These are phyloP conservation scores for Parasteatoda tepidariorum DNA, from an alignment of 1,140 invertebrate species.

Conservation along the genomic window DNA sequence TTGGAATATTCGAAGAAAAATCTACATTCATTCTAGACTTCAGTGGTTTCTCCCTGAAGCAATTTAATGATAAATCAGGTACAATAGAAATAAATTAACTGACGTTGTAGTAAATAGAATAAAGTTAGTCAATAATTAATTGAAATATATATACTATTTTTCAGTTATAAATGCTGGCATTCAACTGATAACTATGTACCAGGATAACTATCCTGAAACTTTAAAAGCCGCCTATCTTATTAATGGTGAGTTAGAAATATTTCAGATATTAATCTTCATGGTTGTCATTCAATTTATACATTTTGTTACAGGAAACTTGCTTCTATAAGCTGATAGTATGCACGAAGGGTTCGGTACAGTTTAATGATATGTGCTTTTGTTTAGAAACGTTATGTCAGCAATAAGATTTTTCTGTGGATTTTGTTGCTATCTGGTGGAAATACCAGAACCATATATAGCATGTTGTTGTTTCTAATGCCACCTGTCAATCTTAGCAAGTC, in stretches of 20 bases:
- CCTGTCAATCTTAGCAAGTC: too few relatives aligned
- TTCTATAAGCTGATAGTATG: too few relatives aligned
- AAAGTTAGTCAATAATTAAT: background rate
- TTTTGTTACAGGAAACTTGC: background rate
- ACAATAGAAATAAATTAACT: background rate
- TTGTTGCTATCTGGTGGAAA: too few relatives aligned
- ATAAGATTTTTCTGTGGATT: too few relatives aligned
- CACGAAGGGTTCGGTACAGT: too few relatives aligned
- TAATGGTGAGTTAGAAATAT: conserved; percentile 30
- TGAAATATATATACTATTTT: background rate
- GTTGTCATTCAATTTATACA: too few relatives aligned
- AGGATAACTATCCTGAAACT: conserved; percentile 48
- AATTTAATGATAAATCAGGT: conserved; percentile 55
- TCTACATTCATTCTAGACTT: conserved; percentile 37
- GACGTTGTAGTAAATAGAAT: background rate
- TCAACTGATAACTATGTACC: conserved; percentile 48
- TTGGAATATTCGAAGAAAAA: conserved; percentile 7
- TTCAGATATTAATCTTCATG: background rate
- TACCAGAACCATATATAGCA: too few relatives aligned
- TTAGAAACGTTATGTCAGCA: too few relatives aligned
- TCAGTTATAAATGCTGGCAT: conserved; percentile 41
- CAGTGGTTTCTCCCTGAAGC: conserved; percentile 18
- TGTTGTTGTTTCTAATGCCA: too few relatives aligned
- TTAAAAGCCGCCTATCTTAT: conserved; percentile 45
- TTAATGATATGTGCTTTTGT: too few relatives aligned